Base-by-base conservation (phyloP, 2,888 invertebrate genomes). In the Chesias legatella region DNA sequence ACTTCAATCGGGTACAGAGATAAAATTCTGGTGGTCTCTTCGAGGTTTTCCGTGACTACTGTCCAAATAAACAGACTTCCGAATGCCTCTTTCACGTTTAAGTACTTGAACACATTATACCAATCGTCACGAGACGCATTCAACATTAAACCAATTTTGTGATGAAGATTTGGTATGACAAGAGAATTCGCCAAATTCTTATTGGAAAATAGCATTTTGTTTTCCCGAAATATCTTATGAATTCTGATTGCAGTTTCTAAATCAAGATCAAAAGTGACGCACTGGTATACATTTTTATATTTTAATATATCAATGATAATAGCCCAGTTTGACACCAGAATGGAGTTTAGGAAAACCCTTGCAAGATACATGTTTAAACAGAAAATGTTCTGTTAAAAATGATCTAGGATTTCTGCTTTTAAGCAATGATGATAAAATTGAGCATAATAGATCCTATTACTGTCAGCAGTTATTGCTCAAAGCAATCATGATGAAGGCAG, bases 41-140 rank as follows among this genome's bases (percentile, higher is more conserved):
- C 30, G 0, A 79, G 11, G 43, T 73, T 43, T 25, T 70, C 56
- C 1, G 80, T 67, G 1, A 73, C 48, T 11, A 89, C 53, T 1
- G 90, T 48, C 85, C 88, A 89, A 1, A 67, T 62, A 41, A 73
- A 74, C 1, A 68, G 71, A 42, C 60, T 70, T 51, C 67, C 70
- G 36, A 73, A 71, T 1, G 58, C 39, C 3, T 31, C 24, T 24
- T 38, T 33, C 1, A 17, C 30, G 7, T 63, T 43, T 1, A 60
- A 39, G 10, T 42, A 40, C 41, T 58, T 43, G 0, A 79, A 57
- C 8, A 56, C 52, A 20, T 48, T 38, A 3, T 24, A 45, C 86
- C 83, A 85, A 27, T 58, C 55, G n/a, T 57, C 46, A 50, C 81
- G 81, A 0, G 65, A 62, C 21, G 73, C 56, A 35, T 84, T 63